Percentiles rank a stretch among this genome's conserved stretches.
Evolutionary conservation across 2,113 vertebrate species (phyloP).

Genomic region (Raja brachyura): DNA sequence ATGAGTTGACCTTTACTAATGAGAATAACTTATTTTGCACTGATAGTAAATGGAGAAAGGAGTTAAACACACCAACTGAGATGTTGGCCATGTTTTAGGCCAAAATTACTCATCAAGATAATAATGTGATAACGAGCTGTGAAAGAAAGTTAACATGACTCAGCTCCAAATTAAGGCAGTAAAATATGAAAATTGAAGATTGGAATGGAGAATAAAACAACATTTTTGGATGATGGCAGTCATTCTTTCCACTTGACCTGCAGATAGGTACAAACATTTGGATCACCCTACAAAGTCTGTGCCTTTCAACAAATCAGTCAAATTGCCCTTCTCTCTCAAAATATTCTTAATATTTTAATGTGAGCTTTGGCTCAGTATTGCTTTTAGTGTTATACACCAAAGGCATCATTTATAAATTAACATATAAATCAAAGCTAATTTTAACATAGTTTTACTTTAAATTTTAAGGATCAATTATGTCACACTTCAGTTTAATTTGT

Average conservation of each 20-base stretch:
- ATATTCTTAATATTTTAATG: background rate
- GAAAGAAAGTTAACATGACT: background rate
- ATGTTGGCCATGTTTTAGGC: background rate
- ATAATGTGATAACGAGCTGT: background rate
- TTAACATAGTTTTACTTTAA: background rate
- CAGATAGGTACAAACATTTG: background rate
- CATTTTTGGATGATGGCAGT: background rate
- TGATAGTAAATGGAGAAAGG: background rate
- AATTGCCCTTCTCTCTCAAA: too few relatives aligned
- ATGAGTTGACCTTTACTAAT: conserved; percentile 12
- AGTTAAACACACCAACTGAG: background rate
- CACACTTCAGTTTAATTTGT: background rate
- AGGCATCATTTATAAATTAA: background rate
- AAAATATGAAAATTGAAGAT: background rate
- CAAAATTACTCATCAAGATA: background rate
- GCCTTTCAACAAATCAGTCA: background rate
- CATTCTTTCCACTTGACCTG: background rate
- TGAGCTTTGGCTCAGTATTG: background rate
- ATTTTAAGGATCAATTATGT: background rate
- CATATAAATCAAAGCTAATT: background rate
- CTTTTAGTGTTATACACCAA: background rate
- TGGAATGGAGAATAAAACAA: background rate
- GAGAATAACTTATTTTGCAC: background rate
- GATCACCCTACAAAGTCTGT: background rate
- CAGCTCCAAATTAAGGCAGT: background rate